These are phyloP conservation scores for Papilio aristodemus DNA, from an alignment of 1,140 invertebrate species.

Conservation along the genomic window DNA sequence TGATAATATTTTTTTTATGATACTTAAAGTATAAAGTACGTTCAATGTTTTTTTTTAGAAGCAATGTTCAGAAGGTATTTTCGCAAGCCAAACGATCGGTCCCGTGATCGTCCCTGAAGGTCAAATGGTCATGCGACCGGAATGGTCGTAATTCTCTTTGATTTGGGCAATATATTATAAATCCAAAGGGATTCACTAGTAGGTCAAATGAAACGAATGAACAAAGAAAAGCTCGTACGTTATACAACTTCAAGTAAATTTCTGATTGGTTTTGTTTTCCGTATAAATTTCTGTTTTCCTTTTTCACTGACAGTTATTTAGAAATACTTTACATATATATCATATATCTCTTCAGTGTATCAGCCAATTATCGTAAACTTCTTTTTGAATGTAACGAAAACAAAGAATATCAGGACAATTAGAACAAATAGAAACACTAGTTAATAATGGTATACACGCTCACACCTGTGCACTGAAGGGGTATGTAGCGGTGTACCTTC, in stretches of 20 bases:
- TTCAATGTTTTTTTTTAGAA: too few species aligned
- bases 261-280: slow-evolving; percentile 15
- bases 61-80: slow-evolving; percentile 2
- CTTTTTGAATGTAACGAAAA: too few species aligned
- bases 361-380: too few species aligned
- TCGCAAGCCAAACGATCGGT: background rate
- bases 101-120: background rate
- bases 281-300: slow-evolving; percentile 6
- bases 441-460: too few species aligned
- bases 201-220: slow-evolving; percentile 17
- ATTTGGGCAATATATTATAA: slow-evolving; percentile 15
- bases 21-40: too few species aligned
- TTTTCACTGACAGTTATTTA: background rate
- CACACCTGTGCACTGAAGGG: too few species aligned
- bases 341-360: too few species aligned
- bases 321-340: too few species aligned
- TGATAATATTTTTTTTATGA: too few species aligned
- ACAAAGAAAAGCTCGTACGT: background rate
- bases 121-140: slow-evolving; percentile 1
- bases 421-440: too few species aligned
- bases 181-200: slow-evolving; percentile 3
- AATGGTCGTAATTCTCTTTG: slow-evolving; percentile 4
- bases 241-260: background rate
- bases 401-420: too few species aligned
- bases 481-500: too few species aligned